Evolutionary conservation across 2,113 vertebrate species (phyloP).

Genomic region (Callopanchax toddi): DNA sequence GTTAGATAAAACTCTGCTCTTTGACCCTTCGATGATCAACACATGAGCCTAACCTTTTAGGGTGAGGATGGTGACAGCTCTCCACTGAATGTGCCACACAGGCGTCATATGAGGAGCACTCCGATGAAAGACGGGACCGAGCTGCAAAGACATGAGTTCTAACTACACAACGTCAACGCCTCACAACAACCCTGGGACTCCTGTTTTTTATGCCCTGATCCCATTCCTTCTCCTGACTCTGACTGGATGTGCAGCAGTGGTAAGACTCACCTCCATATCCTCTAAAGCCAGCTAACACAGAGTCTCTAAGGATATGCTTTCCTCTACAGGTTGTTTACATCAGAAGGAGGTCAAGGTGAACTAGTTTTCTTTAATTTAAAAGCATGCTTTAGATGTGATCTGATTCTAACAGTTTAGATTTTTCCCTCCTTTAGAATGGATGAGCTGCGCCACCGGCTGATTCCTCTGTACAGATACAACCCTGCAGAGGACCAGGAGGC

Average conservation of each 20-base stretch:
- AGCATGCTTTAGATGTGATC: not conserved
- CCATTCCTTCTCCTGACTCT: conserved; percentile 24
- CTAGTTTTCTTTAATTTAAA: not conserved
- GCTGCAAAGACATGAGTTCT: conserved; percentile 13
- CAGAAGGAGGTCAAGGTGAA: conserved; percentile 49
- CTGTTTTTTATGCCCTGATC: conserved; percentile 41
- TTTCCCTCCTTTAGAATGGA: conserved; percentile 36
- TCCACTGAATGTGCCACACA: conserved; percentile 50
- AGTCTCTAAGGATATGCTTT: not conserved
- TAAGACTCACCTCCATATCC: conserved; percentile 24
- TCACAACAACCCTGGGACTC: conserved; percentile 1
- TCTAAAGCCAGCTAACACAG: not conserved
- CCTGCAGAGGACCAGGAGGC: conserved; percentile 40
- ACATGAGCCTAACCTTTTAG: conserved; percentile 20
- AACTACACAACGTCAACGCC: conserved; percentile 55
- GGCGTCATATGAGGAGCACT: conserved; percentile 30
- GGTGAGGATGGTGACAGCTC: conserved; percentile 7
- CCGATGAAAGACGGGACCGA: not conserved
- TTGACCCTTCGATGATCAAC: no score
- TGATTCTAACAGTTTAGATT: not conserved
- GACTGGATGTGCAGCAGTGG: conserved; percentile 46
- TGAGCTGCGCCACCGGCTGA: conserved; percentile 60
- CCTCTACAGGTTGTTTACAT: conserved; percentile 52
- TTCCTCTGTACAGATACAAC: conserved; percentile 70
- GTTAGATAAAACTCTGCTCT: no score